Percentiles rank a stretch among this genome's conserved stretches.
phyloP scores from a whole-genome alignment of 2,888 invertebrate genomes.

The Andrena bucephala region DNA sequence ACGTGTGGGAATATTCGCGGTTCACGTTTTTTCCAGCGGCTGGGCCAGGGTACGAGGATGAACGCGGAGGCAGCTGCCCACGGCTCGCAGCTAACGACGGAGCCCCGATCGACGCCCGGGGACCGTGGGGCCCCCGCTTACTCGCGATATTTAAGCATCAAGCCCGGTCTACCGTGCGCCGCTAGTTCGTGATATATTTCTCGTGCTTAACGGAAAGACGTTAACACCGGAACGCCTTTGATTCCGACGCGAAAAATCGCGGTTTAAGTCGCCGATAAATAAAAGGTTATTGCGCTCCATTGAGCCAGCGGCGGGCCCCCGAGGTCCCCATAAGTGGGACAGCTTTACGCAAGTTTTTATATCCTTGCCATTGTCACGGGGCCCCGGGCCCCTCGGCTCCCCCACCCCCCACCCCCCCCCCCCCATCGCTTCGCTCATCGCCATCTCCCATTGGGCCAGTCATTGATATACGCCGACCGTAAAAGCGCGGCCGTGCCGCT shows the following conservation, averaged over 20 bases:
- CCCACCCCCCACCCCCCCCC: no score
- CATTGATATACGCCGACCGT: constrained; percentile 80
- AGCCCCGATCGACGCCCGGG: neutral
- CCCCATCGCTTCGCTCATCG: constrained; percentile 28
- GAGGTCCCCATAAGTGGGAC: constrained; percentile 71
- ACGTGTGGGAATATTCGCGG: constrained; percentile 28
- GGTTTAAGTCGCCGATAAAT: constrained; percentile 75
- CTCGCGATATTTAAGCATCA: neutral
- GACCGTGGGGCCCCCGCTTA: neutral
- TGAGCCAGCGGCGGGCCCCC: constrained; percentile 49
- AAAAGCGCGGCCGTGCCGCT: constrained; percentile 72
- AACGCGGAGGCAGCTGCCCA: no score
- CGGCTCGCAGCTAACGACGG: neutral
- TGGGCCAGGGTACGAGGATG: no score
- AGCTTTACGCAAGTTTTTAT: constrained; percentile 80
- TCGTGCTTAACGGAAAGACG: constrained; percentile 38
- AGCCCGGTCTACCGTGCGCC: neutral
- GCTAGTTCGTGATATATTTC: constrained; percentile 1
- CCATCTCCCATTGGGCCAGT: constrained; percentile 62
- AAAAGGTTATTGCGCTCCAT: constrained; percentile 75
- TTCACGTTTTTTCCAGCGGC: neutral
- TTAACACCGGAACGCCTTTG: constrained; percentile 55
- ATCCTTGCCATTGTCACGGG: constrained; percentile 74
- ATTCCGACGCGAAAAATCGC: constrained; percentile 66
- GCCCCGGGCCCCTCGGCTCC: constrained; percentile 39